Conservation (phyloP, 2,888 invertebrate genomes). For the Polietes domitor region DNA sequence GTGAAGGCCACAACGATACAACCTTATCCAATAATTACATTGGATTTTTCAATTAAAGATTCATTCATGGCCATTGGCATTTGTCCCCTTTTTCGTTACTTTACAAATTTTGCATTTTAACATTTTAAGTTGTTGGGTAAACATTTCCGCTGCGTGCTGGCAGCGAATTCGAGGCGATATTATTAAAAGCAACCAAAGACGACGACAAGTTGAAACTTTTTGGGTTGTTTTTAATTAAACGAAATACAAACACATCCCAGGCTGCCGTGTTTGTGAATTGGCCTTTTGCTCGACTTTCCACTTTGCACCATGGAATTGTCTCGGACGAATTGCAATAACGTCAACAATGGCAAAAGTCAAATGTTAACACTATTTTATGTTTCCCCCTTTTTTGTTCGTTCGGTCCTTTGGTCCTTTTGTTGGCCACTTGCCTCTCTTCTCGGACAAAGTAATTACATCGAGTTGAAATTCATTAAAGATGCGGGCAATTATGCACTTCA, state of each 20-base stretch:
- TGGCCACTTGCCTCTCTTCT: background rate
- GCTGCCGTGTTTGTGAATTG: background rate
- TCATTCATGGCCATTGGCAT: background rate
- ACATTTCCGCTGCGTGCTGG: background rate
- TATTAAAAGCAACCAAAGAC: slow-evolving; percentile 24
- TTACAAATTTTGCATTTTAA: background rate
- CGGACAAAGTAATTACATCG: slow-evolving; percentile 31
- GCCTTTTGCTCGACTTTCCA: background rate
- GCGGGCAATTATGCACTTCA: slow-evolving; percentile 47
- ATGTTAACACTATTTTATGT: slow-evolving; percentile 16
- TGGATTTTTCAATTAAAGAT: no score
- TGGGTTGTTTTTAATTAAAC: slow-evolving; percentile 33
- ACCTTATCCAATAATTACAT: slow-evolving; percentile 8
- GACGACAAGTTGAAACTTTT: slow-evolving; percentile 23
- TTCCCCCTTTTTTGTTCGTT: slow-evolving; percentile 21
- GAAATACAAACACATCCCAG: slow-evolving; percentile 14
- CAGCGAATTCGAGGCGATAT: background rate
- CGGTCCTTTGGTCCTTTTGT: background rate
- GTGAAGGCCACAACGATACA: background rate
- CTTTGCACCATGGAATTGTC: background rate
- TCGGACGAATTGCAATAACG: background rate
- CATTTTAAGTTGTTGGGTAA: slow-evolving; percentile 2
- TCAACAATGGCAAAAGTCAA: slow-evolving; percentile 38
- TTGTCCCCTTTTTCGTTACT: background rate
- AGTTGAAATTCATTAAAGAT: slow-evolving; percentile 29